A percentile compares a stretch with the other conserved stretches of the same genome.
These are phyloP conservation scores for Centropus unirufus DNA, from an alignment of 2,113 vertebrate species.

Conservation along the genomic window DNA sequence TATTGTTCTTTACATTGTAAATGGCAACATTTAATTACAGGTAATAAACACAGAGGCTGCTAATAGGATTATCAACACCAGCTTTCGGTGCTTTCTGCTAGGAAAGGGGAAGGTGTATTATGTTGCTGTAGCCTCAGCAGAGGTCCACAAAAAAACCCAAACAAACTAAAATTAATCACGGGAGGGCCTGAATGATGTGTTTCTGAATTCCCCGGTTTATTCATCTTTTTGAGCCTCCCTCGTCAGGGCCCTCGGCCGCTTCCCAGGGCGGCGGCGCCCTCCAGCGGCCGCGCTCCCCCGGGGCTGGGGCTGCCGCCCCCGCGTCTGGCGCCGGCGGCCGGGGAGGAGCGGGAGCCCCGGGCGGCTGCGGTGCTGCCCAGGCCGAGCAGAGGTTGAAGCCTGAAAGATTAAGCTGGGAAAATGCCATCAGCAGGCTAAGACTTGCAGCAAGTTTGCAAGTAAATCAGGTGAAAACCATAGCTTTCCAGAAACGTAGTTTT, in stretches of 20 bases:
- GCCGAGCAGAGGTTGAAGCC: neutral
- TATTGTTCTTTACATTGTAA: neutral
- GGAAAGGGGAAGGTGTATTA: neutral
- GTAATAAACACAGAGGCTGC: neutral
- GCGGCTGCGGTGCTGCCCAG: too few relatives aligned
- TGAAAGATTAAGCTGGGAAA: neutral
- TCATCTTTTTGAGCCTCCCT: neutral
- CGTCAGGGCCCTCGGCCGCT: neutral
- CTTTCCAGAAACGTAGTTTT: neutral
- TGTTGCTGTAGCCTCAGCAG: neutral
- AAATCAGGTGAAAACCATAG: neutral
- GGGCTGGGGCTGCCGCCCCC: too few relatives aligned
- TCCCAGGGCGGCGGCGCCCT: constrained; percentile 12
- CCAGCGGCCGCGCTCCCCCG: neutral
- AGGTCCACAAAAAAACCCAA: accelerated
- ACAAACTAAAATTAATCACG: neutral
- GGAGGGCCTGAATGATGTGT: neutral
- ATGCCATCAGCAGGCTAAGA: neutral
- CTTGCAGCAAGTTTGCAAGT: neutral
- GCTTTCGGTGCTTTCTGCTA: neutral
- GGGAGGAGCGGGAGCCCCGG: too few relatives aligned
- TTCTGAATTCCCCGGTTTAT: accelerated
- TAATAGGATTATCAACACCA: neutral
- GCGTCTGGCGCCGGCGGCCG: too few relatives aligned
- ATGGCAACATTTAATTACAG: constrained; percentile 18